Conservation (phyloP, 64 coral and sea anemone genomes). For the Montipora capricornis region DNA sequence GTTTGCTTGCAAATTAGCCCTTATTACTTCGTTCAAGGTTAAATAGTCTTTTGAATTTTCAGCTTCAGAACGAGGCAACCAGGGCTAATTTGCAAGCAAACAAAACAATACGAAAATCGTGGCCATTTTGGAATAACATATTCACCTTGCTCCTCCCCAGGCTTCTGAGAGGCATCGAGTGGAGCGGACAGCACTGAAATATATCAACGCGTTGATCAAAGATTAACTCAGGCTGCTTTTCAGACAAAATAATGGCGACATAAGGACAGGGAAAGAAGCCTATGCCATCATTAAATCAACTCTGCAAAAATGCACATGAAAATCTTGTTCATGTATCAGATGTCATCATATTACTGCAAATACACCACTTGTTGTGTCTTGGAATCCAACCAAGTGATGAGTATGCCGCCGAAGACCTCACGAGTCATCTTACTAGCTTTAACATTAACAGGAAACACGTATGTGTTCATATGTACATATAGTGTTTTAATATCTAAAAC, state of each 20-base stretch:
- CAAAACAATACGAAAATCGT: no score
- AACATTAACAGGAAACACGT: not conserved
- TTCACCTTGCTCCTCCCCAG: constrained; percentile 1
- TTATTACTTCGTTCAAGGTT: no score
- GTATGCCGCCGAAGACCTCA: not conserved
- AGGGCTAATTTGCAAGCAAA: no score
- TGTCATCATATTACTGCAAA: no score
- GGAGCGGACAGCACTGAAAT: constrained; percentile 4
- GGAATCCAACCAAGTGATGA: no score
- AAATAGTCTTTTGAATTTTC: no score
- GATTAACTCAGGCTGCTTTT: not conserved
- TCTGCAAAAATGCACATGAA: no score
- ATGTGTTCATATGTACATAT: not conserved
- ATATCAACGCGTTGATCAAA: not conserved
- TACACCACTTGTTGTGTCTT: no score
- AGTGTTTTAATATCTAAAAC: no score
- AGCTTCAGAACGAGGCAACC: no score
- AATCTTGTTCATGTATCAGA: no score
- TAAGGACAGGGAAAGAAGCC: not conserved
- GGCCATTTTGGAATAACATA: not conserved
- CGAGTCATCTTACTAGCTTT: not conserved
- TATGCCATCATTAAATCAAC: not conserved
- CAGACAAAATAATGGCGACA: not conserved
- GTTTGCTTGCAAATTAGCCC: no score
- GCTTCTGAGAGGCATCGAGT: constrained; percentile 3